Percentiles rank a stretch among this genome's conserved stretches.
These are phyloP conservation scores for Musca vetustissima DNA, from an alignment of 1,140 invertebrate genomes.

Conservation along the genomic window DNA sequence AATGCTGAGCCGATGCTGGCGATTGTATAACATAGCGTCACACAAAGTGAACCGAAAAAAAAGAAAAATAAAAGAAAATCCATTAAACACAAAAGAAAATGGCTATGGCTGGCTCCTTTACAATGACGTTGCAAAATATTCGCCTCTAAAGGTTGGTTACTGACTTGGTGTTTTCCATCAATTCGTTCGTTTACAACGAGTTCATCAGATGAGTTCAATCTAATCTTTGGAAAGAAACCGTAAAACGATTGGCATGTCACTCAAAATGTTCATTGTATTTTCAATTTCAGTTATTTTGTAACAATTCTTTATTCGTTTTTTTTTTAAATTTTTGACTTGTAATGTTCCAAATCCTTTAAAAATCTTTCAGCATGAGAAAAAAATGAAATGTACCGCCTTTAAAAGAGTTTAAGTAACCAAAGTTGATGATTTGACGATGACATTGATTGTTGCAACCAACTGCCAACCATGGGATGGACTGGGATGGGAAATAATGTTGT, in stretches of 20 bases:
- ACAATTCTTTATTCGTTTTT: too few species aligned
- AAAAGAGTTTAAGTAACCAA: constrained; percentile 8
- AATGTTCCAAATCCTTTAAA: neutral
- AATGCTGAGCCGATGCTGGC: neutral
- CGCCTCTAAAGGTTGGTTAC: neutral
- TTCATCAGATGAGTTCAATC: neutral
- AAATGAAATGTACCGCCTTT: neutral
- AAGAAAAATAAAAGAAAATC: neutral
- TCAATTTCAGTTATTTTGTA: neutral
- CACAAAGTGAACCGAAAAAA: neutral
- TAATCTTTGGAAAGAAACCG: neutral
- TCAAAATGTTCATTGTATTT: neutral
- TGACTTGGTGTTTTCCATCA: neutral
- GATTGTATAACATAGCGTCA: too few species aligned
- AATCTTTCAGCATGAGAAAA: neutral
- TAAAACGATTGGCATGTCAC: constrained; percentile 13
- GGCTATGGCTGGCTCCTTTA: neutral
- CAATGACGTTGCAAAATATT: constrained; percentile 1
- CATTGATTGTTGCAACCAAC: neutral
- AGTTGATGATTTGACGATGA: constrained; percentile 17
- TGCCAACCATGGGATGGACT: neutral
- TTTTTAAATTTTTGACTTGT: neutral
- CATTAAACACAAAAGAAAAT: constrained; percentile 1
- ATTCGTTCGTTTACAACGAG: neutral
- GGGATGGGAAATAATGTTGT: neutral